Evolutionary conservation across 2,113 vertebrate species (phyloP).

Genomic region (Megaceryle maxima): DNA sequence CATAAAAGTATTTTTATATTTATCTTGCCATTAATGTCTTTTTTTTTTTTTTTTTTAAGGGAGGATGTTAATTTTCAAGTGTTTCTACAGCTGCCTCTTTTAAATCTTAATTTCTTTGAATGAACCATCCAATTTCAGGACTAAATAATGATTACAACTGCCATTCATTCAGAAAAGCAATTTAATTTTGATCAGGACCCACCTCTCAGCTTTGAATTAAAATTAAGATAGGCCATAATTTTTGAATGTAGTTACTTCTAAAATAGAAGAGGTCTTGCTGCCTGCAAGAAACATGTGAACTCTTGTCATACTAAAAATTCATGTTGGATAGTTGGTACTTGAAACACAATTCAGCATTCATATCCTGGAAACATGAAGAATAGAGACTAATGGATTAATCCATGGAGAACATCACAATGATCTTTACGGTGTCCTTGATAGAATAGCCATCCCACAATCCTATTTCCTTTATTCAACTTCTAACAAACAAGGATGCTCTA

Average conservation of each 20-base stretch:
- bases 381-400: conserved; percentile 35
- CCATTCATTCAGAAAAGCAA: conserved; percentile 38
- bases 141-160: conserved; percentile 15
- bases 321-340: not conserved
- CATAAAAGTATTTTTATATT: not conserved
- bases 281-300: not conserved
- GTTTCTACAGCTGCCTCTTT: not conserved
- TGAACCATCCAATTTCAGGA: not conserved
- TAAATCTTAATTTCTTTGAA: conserved; percentile 27
- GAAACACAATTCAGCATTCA: not conserved
- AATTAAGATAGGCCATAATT: not conserved
- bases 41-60: not conserved
- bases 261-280: not conserved
- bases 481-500: not conserved
- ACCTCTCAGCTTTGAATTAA: conserved; percentile 18
- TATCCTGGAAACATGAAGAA: not conserved
- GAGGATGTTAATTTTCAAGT: not conserved
- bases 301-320: not conserved
- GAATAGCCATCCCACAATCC: not conserved
- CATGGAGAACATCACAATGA: not conserved
- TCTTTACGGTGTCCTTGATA: not conserved
- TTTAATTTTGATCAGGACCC: conserved; percentile 31
- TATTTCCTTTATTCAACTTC: not conserved
- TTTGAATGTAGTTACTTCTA: not conserved
- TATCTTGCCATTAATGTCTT: not conserved